Conservation (phyloP, 2,797 vertebrate species). For the Poeciliopsis paucimaculata region DNA sequence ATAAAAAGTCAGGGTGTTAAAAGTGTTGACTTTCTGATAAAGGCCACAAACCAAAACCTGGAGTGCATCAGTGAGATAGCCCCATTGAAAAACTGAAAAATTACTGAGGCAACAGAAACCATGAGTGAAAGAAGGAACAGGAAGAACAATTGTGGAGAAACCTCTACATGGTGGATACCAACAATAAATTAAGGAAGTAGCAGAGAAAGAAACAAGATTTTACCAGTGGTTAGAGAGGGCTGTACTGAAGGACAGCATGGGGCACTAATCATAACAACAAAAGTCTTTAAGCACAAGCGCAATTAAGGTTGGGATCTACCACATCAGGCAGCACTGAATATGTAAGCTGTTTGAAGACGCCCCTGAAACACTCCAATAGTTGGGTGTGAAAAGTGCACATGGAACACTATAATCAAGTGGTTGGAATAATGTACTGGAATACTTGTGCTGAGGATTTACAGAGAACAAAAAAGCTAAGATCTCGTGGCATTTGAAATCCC, state of each 20-base stretch:
- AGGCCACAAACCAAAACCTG: too few relatives aligned
- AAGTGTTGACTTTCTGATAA: too few relatives aligned
- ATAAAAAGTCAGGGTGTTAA: background rate
- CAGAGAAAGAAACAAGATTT: background rate
- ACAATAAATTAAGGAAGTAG: background rate
- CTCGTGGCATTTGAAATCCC: background rate
- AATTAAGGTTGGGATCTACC: background rate
- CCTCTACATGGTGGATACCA: background rate
- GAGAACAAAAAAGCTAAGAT: background rate
- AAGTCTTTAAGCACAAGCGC: background rate
- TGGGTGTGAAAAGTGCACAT: background rate
- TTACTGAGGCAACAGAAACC: background rate
- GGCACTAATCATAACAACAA: background rate
- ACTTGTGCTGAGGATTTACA: background rate
- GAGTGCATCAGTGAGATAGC: background rate
- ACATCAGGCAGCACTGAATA: background rate
- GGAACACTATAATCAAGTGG: background rate
- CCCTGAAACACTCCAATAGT: background rate
- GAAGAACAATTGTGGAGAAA: background rate
- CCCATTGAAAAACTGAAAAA: background rate
- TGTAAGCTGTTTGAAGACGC: background rate
- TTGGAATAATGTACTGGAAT: background rate
- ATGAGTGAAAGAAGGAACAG: background rate
- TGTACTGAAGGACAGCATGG: background rate
- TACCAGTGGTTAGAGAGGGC: background rate